Conservation (phyloP, 2,888 invertebrate genomes). For the Gisinianus flammeolus region DNA sequence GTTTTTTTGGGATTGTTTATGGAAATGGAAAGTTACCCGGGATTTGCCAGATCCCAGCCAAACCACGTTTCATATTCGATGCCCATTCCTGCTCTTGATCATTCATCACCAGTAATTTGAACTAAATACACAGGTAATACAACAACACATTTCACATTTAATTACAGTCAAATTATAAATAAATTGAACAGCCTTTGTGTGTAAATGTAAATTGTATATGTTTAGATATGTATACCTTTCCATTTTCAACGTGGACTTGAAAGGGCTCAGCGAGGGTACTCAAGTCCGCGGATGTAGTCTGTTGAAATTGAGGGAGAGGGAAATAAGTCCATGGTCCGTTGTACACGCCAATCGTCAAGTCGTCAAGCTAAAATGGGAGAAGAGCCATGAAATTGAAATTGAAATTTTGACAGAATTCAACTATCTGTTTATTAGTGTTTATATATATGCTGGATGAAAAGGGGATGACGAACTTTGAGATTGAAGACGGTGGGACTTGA, state of each 20-base stretch:
- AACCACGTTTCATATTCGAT: constrained; percentile 56
- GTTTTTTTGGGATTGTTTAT: background rate
- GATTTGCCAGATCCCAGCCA: constrained; percentile 54
- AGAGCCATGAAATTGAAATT: background rate
- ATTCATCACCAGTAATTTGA: constrained; percentile 57
- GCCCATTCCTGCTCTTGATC: constrained; percentile 59
- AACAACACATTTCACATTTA: background rate
- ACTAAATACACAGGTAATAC: constrained; percentile 42
- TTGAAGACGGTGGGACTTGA: constrained; percentile 44
- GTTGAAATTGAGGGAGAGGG: constrained; percentile 52
- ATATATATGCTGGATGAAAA: background rate
- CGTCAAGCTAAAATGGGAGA: constrained; percentile 48
- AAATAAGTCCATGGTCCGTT: constrained; percentile 58
- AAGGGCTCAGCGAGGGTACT: constrained; percentile 51
- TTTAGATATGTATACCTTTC: constrained; percentile 48
- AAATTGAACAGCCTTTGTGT: too few species aligned
- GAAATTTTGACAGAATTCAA: too few species aligned
- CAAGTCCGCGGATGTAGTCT: constrained; percentile 45
- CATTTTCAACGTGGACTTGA: constrained; percentile 52
- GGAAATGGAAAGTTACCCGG: background rate
- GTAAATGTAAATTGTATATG: too few species aligned
- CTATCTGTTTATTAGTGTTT: too few species aligned
- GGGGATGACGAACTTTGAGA: constrained; percentile 44
- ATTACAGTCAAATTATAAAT: constrained; percentile 2
- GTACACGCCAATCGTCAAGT: constrained; percentile 54